Conservation (phyloP, 2,113 vertebrate species). For the Microtus richardsoni region DNA sequence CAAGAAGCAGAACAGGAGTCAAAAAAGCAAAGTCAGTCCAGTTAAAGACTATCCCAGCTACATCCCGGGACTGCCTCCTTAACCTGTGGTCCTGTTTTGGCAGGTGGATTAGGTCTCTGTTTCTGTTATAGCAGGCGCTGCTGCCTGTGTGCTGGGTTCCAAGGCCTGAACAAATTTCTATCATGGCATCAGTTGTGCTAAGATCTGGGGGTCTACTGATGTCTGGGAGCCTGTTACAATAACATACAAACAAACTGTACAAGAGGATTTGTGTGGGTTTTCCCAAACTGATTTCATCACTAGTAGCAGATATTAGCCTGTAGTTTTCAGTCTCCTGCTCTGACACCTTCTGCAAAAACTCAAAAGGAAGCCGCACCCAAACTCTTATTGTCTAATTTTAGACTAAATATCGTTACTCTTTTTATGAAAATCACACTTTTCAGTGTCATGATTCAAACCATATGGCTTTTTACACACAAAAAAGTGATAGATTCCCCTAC, state of each 20-base stretch:
- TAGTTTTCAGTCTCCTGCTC: neutral
- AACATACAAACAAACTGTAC: neutral
- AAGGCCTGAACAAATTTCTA: neutral
- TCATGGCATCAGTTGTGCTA: neutral
- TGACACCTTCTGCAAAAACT: neutral
- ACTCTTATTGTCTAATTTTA: neutral
- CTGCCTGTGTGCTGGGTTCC: neutral
- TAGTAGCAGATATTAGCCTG: neutral
- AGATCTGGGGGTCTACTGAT: neutral
- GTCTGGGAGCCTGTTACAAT: neutral
- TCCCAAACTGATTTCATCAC: neutral
- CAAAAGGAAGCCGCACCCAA: neutral
- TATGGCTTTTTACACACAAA: neutral
- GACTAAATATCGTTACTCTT: neutral
- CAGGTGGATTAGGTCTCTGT: neutral
- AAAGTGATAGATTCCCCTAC: neutral
- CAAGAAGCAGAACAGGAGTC: neutral
- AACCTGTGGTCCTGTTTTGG: neutral
- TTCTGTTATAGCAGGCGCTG: neutral
- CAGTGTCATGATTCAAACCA: neutral
- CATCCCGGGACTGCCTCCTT: neutral
- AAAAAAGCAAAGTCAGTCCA: neutral
- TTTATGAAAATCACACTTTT: conserved; percentile 27
- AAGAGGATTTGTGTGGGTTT: neutral
- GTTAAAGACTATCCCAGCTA: neutral